Conservation (phyloP, 92 coral and sea anemone species). For the Chrysogorgia sp. region DNA sequence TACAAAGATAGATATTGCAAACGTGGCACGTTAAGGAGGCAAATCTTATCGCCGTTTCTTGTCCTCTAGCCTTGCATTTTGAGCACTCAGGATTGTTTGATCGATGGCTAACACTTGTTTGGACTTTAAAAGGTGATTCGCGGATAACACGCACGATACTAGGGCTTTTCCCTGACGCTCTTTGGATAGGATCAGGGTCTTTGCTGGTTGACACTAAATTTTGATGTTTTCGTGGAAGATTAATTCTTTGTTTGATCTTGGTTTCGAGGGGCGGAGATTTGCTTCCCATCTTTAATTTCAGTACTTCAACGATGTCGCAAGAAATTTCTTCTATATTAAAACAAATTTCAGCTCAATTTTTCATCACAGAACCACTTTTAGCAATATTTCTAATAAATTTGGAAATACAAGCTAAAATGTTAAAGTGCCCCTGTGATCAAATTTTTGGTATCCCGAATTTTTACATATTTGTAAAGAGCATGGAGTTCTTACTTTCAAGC, state of each 20-base stretch:
- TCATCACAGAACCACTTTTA: no score
- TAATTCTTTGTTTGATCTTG: not conserved
- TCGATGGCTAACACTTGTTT: not conserved
- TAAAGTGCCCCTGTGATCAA: no score
- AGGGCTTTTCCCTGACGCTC: constrained; percentile 1
- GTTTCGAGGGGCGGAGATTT: no score
- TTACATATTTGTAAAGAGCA: no score
- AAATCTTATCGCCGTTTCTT: not conserved
- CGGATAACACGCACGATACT: not conserved
- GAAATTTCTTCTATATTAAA: no score
- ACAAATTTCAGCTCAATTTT: no score
- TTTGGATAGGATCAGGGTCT: not conserved
- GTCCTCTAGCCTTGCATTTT: constrained; percentile 4
- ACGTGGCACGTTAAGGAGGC: constrained; percentile 6
- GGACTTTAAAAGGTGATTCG: not conserved
- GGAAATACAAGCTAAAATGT: no score
- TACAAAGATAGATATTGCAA: constrained; percentile 22
- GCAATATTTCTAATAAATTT: no score
- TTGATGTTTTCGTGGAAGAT: not conserved
- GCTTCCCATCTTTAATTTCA: no score
- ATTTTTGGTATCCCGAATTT: no score
- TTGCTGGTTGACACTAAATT: not conserved
- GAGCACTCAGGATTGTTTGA: constrained; percentile 14
- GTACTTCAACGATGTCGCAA: no score
- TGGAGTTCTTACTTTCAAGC: no score